Conservation (phyloP, 1,140 invertebrate genomes). For the Thalassaphorura encarpata region DNA sequence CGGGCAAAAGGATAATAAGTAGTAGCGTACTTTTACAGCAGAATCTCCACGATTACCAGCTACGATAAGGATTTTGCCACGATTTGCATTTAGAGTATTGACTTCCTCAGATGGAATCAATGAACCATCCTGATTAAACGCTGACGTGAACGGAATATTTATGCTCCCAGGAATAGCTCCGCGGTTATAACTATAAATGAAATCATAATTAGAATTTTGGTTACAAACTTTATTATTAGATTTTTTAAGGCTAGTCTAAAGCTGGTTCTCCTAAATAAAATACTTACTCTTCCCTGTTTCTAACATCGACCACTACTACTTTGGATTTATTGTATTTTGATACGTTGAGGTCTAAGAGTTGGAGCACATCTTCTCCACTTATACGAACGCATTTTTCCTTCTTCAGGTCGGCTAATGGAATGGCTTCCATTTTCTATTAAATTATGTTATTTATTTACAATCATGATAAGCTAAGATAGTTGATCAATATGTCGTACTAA, state of each 20-base stretch:
- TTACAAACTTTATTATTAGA: slow-evolving; percentile 3
- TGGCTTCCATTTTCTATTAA: slow-evolving; percentile 57
- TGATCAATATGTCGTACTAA: no score
- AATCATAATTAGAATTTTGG: slow-evolving; percentile 3
- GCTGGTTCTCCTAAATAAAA: no score
- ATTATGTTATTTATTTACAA: no score
- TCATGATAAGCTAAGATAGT: no score
- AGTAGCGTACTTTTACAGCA: slow-evolving; percentile 53
- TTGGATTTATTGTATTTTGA: slow-evolving; percentile 48
- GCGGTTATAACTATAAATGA: slow-evolving; percentile 53
- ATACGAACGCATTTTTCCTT: slow-evolving; percentile 67
- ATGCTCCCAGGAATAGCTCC: slow-evolving; percentile 66
- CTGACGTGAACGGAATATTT: slow-evolving; percentile 72
- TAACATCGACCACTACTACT: slow-evolving; percentile 64
- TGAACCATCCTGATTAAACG: slow-evolving; percentile 50
- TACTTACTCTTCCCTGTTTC: slow-evolving; percentile 56
- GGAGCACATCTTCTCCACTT: slow-evolving; percentile 69
- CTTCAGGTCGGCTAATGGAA: slow-evolving; percentile 55
- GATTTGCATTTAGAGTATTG: slow-evolving; percentile 46
- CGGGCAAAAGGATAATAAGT: no score
- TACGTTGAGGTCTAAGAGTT: slow-evolving; percentile 48
- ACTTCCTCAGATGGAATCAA: slow-evolving; percentile 51
- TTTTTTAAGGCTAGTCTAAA: no score
- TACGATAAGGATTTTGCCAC: slow-evolving; percentile 61
- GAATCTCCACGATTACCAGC: slow-evolving; percentile 65